A percentile compares a stretch with the other conserved stretches of the same genome.
Conservation (phyloP, 1,140 invertebrate genomes). For the Cherax destructor region DNA sequence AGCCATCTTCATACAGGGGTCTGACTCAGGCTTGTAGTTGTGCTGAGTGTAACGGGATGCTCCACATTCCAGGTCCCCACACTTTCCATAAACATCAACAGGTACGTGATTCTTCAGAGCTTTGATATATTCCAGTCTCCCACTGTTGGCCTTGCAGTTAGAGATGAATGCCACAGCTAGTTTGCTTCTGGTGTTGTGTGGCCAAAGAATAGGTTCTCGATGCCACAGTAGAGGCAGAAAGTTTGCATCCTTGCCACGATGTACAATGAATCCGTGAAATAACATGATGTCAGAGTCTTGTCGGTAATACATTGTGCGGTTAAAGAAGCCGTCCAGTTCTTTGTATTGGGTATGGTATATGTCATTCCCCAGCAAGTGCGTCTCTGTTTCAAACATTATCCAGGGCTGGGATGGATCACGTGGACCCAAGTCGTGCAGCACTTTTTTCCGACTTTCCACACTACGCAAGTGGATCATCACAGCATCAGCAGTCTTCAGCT, state of each 20-base stretch:
- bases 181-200: constrained; percentile 85
- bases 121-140: constrained; percentile 89
- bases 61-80: constrained; percentile 86
- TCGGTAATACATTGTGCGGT: constrained; percentile 81
- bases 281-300: constrained; percentile 78
- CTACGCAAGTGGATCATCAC: constrained; percentile 35
- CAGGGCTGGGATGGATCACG: constrained; percentile 31
- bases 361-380: not conserved
- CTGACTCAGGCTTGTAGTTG: constrained; percentile 48
- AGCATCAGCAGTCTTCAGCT: not conserved
- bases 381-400: constrained; percentile 12
- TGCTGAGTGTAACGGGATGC: not conserved
- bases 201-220: not conserved
- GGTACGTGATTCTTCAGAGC: constrained; percentile 89
- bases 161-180: constrained; percentile 98
- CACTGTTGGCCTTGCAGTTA: constrained; percentile 92
- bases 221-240: constrained; percentile 40
- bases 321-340: constrained; percentile 75
- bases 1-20: constrained; percentile 70
- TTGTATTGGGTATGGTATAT: constrained; percentile 52
- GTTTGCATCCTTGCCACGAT: not conserved
- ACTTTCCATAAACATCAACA: constrained; percentile 95
- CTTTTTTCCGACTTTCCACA: not conserved
- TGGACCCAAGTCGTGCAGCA: constrained; percentile 1
- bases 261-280: constrained; percentile 74